Percentiles rank a stretch among this genome's conserved stretches.
These are phyloP conservation scores for Neoseiulus cucumeris DNA, from an alignment of 1,140 invertebrate species.

Conservation along the genomic window DNA sequence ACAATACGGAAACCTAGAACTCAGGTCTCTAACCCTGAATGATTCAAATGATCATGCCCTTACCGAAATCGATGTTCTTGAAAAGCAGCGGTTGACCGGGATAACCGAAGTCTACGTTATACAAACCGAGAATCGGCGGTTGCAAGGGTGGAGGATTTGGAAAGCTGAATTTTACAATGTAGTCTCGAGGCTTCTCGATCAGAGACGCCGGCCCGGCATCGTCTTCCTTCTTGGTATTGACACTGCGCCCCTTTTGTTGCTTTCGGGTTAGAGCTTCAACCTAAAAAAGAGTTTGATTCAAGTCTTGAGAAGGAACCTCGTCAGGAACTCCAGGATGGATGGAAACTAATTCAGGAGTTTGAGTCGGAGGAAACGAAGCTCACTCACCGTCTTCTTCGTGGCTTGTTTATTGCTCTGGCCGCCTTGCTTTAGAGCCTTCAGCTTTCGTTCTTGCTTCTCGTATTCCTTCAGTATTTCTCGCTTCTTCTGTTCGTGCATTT, in stretches of 20 bases:
- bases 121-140: constrained; percentile 80
- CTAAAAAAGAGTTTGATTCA: constrained; percentile 23
- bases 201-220: constrained; percentile 28
- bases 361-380: too few relatives aligned
- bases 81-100: constrained; percentile 56
- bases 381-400: constrained; percentile 23
- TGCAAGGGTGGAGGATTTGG: constrained; percentile 81
- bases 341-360: too few relatives aligned
- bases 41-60: neutral
- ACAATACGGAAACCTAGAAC: neutral
- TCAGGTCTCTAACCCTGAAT: too few relatives aligned
- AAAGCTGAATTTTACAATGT: constrained; percentile 79
- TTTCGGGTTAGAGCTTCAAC: constrained; percentile 37
- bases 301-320: too few relatives aligned
- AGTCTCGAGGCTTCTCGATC: constrained; percentile 29
- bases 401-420: constrained; percentile 88
- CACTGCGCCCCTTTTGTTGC: constrained; percentile 25
- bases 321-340: too few relatives aligned
- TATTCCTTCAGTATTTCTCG: constrained; percentile 92
- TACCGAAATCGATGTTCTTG: constrained; percentile 58
- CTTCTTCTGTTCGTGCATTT: constrained; percentile 89
- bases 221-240: constrained; percentile 21
- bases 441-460: constrained; percentile 88
- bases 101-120: constrained; percentile 50
- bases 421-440: constrained; percentile 81